Base-by-base conservation (phyloP, 2,888 invertebrate genomes). In the Tenthredo notha region DNA sequence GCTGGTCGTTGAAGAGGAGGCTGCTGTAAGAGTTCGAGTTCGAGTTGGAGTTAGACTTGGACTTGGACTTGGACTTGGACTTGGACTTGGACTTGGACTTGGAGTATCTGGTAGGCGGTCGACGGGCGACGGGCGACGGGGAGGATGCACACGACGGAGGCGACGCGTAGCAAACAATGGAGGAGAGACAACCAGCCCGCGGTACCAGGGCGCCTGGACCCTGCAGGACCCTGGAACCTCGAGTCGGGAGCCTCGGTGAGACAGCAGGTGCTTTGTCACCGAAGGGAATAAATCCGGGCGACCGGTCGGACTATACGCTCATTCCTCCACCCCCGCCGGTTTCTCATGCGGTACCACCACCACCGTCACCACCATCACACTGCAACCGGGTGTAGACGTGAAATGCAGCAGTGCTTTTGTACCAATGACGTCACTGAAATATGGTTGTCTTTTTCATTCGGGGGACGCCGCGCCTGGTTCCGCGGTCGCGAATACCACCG, bases 41-140 rank as follows among this genome's bases (percentile, higher is more conserved):
- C 94, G 93, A 93, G 93, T 43, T 70, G 37, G 83, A 67, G 72
- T 72, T 93, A 94, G 94, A 94, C 93, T 93, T 92, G 94, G 93
- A 93, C 12, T 47, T 47, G 12, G 12, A 47, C 75, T 72, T 93
- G 94, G 94, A 94, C 93, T 93, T 91, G 94, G 93, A 93, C 93
- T 93, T 92, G 94, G 93, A 93, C 12, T 47, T 47, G 12, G 12
- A 47, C 75, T 72, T 93, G 94, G 94, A 94, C 93, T 93, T 91
- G 94, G 93, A 93, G 93, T 93, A 91, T 94, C 94, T 82, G 85
- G 94, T 67, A 94, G 94, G 94, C 94, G 93, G 94, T 94, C 72
- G 84, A 77, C 85, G 80, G 83, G 85, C 78, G 92, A 91, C 91
- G 92, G 94, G 94, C 93, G 94, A 92, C 93, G 93, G 91, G 93